A percentile compares a stretch with the other conserved stretches of the same genome.
These are phyloP conservation scores for Lacerta agilis DNA, from an alignment of 2,797 vertebrate genomes.

Conservation along the genomic window DNA sequence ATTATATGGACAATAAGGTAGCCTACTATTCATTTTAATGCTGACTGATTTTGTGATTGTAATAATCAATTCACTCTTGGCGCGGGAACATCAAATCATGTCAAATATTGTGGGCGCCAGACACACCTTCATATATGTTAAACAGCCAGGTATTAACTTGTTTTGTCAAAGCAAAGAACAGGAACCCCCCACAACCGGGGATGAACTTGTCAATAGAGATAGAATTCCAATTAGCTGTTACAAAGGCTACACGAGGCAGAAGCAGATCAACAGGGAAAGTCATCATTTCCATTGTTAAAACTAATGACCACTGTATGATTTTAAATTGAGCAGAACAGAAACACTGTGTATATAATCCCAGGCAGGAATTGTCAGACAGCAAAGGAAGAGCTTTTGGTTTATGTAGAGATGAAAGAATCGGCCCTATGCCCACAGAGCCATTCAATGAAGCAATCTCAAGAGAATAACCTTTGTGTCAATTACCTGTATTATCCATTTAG, in stretches of 20 bases:
- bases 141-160: neutral
- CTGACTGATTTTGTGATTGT: neutral
- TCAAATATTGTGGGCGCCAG: neutral
- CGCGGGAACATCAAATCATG: neutral
- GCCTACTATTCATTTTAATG: neutral
- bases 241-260: conserved; percentile 22
- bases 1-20: neutral
- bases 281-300: conserved; percentile 30
- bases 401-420: conserved; percentile 17
- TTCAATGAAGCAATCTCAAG: neutral
- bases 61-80: neutral
- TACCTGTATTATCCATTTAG: conserved; percentile 18
- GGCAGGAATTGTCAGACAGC: neutral
- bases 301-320: conserved; percentile 34
- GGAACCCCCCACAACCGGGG: neutral
- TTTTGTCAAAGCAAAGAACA: neutral
- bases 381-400: conserved; percentile 23
- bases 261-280: conserved; percentile 18
- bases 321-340: conserved; percentile 38
- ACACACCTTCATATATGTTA: neutral
- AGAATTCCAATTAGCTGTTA: conserved; percentile 10
- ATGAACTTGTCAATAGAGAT: conserved; percentile 4
- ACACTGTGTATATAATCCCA: conserved; percentile 12
- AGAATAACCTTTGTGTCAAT: conserved; percentile 28
- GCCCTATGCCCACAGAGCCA: neutral